Base-by-base conservation (phyloP, 2,113 vertebrate species). In the Drymodes brunneopygia region DNA sequence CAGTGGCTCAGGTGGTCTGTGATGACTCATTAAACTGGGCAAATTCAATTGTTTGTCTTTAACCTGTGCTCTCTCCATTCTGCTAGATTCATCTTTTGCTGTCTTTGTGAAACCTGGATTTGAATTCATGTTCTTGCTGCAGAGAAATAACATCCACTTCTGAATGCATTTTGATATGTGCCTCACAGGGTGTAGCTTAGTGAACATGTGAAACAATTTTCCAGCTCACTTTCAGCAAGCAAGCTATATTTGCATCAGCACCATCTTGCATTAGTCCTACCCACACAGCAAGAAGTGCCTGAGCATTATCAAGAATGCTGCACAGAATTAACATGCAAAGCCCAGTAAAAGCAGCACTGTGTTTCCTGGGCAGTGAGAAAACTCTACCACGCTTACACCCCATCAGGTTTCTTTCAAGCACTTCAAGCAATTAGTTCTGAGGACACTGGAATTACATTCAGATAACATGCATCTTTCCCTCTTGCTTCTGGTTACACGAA, bases 201-300 rank as follows among this genome's bases (percentile, higher is more conserved):
- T 28, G 82, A 95, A 92, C 66, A 94, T 58, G 62, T 31, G 28
- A 86, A 93, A 79, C 24, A 17, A 19, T 88, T 92, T 87, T 50
- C 82, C 71, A 83, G 54, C 60, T 94, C 35, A 20, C 60, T 94
- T 90, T 77, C 54, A 66, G 88, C 71, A 81, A 73, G 50, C 21
- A 73, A 45, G 64, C 29, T 96, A 86, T 92, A 95, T 96, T 95
- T 95, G 75, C 86, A 60, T 78, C 47, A 25, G 75, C 38, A 71
- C 92, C 83, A 94, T 92, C 86, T 95, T 95, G 94, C 91, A 90
- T 82, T 94, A 93, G 62, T 90, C 58, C 88, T 88, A 86, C 80
- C 67, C 94, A 94, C 86, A 83, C 86, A 92, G 82, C 56, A 81
- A 79, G 91, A 95, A 48, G 33, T 70, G 78, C 77, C 54, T 77